phyloP scores from a whole-genome alignment of 1,140 invertebrate species.

The Pseudomyrmex pallidus region DNA sequence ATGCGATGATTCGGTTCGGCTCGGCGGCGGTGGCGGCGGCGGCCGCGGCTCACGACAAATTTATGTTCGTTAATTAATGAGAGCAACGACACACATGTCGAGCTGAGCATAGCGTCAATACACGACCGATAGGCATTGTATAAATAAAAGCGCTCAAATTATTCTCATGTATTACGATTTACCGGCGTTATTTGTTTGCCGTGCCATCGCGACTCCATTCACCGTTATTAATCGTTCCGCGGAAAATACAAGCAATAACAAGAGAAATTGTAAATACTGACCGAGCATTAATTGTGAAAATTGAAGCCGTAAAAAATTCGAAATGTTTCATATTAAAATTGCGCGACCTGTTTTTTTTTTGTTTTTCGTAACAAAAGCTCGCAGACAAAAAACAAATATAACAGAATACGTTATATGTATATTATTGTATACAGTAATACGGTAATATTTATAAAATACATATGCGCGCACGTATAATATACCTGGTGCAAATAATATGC shows the following conservation, averaged over 20 bases:
- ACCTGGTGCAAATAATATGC: neutral
- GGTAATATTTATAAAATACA: no score
- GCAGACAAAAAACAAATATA: neutral
- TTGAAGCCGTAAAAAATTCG: slow-evolving; percentile 37
- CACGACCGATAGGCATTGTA: slow-evolving; percentile 43
- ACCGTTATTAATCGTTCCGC: slow-evolving; percentile 50
- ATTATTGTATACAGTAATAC: no score
- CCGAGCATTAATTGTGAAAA: slow-evolving; percentile 53
- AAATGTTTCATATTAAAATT: slow-evolving; percentile 2
- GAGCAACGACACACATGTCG: slow-evolving; percentile 46
- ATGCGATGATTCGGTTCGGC: slow-evolving; percentile 27
- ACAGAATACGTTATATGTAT: neutral
- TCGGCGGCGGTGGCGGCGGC: no score
- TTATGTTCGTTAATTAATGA: slow-evolving; percentile 58
- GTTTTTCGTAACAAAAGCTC: neutral
- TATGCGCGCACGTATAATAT: no score
- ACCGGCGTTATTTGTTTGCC: slow-evolving; percentile 51
- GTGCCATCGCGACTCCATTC: slow-evolving; percentile 42
- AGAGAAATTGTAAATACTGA: slow-evolving; percentile 47
- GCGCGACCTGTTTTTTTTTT: neutral
- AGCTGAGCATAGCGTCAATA: slow-evolving; percentile 40
- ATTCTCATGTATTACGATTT: slow-evolving; percentile 61
- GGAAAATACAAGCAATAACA: slow-evolving; percentile 53
- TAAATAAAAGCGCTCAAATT: slow-evolving; percentile 59
- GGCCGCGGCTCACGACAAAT: slow-evolving; percentile 20